Conservation (phyloP, 2,797 vertebrate species). For the Sparus aurata region DNA sequence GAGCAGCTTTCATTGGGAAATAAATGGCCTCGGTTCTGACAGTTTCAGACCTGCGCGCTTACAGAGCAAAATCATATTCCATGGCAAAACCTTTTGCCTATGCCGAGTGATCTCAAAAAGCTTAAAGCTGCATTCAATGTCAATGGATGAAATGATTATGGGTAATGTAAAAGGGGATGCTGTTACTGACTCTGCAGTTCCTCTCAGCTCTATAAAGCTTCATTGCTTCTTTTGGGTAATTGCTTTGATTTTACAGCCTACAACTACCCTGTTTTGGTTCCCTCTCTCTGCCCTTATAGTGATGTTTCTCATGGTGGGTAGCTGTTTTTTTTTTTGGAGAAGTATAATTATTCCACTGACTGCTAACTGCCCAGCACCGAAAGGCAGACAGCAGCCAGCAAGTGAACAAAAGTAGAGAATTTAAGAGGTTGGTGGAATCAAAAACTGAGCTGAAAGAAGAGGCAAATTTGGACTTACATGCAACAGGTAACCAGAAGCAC, state of each 20-base stretch:
- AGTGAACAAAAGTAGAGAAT: not conserved
- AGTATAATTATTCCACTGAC: not conserved
- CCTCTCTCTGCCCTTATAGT: not conserved
- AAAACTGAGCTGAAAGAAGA: not conserved
- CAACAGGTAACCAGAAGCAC: not conserved
- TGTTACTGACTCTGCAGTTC: not conserved
- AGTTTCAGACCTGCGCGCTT: conserved; percentile 43
- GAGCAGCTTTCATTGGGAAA: conserved; percentile 54
- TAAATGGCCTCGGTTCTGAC: conserved; percentile 52
- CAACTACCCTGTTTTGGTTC: not conserved
- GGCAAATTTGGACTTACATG: not conserved
- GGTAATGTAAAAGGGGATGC: not conserved
- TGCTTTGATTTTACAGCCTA: not conserved
- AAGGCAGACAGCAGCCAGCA: not conserved
- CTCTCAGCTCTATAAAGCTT: not conserved
- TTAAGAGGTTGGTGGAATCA: not conserved
- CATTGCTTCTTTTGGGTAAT: not conserved
- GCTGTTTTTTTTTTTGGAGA: not conserved
- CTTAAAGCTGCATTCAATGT: conserved; percentile 17
- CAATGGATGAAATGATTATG: conserved; percentile 5
- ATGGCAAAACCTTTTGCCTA: conserved; percentile 12
- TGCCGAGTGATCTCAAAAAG: conserved; percentile 16
- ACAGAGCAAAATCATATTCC: conserved; percentile 40
- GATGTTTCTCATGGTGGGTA: not conserved
- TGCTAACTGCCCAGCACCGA: not conserved